phyloP scores from a whole-genome alignment of 1,140 invertebrate genomes.

The Physella acuta region DNA sequence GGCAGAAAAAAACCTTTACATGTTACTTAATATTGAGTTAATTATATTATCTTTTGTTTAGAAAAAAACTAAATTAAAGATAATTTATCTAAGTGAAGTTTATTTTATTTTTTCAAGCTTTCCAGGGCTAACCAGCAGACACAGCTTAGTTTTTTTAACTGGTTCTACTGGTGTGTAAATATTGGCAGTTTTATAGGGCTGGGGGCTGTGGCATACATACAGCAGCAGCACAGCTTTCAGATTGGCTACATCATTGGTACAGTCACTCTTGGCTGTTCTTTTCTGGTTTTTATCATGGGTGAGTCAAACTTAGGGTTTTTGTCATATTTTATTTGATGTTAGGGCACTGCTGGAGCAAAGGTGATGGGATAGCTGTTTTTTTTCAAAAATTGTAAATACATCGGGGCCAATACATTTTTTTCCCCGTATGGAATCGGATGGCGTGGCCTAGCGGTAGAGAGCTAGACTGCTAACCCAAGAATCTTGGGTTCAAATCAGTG shows the following conservation, averaged over 20 bases:
- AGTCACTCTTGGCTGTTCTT: slow-evolving; percentile 45
- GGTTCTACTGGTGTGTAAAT: slow-evolving; percentile 66
- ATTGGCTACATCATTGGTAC: slow-evolving; percentile 59
- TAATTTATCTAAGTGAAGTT: not conserved
- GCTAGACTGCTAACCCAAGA: no score
- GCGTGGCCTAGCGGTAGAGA: no score
- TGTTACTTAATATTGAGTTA: not conserved
- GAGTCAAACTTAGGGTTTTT: no score
- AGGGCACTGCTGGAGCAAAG: no score
- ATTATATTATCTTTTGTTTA: not conserved
- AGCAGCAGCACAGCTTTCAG: slow-evolving; percentile 61
- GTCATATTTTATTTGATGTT: no score
- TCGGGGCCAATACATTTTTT: no score
- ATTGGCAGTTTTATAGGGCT: slow-evolving; percentile 62
- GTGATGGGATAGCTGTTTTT: no score
- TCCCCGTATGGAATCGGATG: no score
- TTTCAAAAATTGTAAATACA: no score
- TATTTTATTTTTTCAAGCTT: slow-evolving; percentile 24
- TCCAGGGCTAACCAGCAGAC: slow-evolving; percentile 34
- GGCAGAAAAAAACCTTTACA: not conserved
- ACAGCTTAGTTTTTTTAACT: slow-evolving; percentile 62
- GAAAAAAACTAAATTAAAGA: not conserved
- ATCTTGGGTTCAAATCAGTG: no score
- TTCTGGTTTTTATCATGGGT: slow-evolving; percentile 52
- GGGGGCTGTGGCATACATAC: slow-evolving; percentile 60